These are phyloP conservation scores for Esox lucius DNA, from an alignment of 2,797 vertebrate species.

Conservation along the genomic window DNA sequence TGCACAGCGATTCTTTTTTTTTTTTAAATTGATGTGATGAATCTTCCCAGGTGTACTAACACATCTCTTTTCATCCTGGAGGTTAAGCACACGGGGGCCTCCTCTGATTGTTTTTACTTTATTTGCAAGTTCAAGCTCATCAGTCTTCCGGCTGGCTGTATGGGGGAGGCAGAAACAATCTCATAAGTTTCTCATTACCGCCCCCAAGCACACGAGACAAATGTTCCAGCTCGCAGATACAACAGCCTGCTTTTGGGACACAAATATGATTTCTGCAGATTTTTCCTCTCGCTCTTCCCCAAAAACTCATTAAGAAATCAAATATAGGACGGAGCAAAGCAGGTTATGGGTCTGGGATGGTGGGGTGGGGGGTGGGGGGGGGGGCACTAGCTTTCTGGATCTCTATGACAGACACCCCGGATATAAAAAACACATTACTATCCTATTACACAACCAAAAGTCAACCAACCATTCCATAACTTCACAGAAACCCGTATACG, in stretches of 20 bases:
- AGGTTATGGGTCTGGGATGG: not conserved
- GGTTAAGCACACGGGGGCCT: not conserved
- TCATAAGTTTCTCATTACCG: constrained; percentile 81
- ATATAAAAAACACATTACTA: not conserved
- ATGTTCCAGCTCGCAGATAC: constrained; percentile 42
- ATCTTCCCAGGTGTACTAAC: constrained; percentile 57
- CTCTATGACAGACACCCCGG: not conserved
- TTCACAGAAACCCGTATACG: not conserved
- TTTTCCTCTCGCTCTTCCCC: constrained; percentile 19
- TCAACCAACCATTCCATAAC: not conserved
- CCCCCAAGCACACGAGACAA: constrained; percentile 55
- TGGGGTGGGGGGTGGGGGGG: not conserved
- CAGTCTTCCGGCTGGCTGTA: constrained; percentile 54
- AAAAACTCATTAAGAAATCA: constrained; percentile 56
- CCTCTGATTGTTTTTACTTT: constrained; percentile 68
- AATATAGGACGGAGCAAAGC: constrained; percentile 40
- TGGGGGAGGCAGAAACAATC: constrained; percentile 30
- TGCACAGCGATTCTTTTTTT: no score
- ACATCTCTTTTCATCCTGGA: constrained; percentile 44
- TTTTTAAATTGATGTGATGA: constrained; percentile 72
- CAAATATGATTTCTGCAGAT: constrained; percentile 42
- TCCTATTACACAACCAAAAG: not conserved
- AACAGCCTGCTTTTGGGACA: constrained; percentile 57
- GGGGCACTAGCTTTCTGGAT: not conserved
- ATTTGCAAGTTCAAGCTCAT: constrained; percentile 76